Evolutionary conservation across 2,888 invertebrate genomes (phyloP).

Genomic region (Teleogryllus oceanicus): DNA sequence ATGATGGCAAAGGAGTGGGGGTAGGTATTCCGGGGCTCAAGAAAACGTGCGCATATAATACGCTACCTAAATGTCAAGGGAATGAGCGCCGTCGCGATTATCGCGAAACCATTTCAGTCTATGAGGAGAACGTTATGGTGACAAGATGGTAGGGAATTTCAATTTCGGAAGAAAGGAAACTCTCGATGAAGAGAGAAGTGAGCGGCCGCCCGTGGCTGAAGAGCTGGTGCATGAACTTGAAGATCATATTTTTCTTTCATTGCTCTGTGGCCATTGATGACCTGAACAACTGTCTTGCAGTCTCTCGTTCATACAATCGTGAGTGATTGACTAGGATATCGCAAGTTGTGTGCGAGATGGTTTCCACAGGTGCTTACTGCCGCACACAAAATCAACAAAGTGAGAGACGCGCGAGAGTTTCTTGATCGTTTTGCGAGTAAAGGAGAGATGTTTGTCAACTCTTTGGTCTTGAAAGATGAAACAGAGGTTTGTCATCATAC

Average conservation of each 20-base stretch:
- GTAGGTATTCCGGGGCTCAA: too few species aligned
- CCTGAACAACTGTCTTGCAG: background rate
- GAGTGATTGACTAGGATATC: constrained; percentile 19
- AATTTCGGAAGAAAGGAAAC: background rate
- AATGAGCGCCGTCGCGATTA: background rate
- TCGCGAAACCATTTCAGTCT: background rate
- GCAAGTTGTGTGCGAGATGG: constrained; percentile 22
- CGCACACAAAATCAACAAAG: background rate
- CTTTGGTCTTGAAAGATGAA: background rate
- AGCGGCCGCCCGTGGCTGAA: background rate
- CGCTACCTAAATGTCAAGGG: background rate
- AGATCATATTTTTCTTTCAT: background rate
- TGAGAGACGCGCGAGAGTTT: background rate
- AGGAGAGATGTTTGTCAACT: background rate
- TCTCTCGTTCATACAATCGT: background rate
- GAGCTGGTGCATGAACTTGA: background rate
- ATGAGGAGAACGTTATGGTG: background rate
- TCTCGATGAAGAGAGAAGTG: background rate
- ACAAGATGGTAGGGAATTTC: background rate
- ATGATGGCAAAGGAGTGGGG: too few species aligned
- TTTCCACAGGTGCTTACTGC: constrained; percentile 4
- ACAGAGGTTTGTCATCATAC: background rate
- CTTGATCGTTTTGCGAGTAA: background rate
- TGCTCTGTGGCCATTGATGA: background rate
- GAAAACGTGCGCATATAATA: background rate